Percentiles rank a stretch among this genome's conserved stretches.
Evolutionary conservation across 2,888 invertebrate species (phyloP).

Genomic region (Caenorhabditis doughertyi): DNA sequence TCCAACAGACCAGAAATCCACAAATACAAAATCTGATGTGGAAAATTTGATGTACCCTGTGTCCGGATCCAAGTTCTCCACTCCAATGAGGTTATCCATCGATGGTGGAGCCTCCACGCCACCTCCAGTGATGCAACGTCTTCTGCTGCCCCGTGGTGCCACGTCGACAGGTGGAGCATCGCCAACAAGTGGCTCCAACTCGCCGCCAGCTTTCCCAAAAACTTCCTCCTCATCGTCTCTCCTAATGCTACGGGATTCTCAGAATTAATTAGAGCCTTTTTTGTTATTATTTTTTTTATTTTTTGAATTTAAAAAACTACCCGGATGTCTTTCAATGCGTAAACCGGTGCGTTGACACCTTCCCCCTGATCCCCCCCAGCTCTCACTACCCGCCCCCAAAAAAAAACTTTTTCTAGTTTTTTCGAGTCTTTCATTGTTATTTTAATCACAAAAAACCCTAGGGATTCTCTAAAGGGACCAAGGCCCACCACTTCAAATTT

Average conservation of each 20-base stretch:
- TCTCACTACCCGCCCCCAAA: conserved; percentile 30
- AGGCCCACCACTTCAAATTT: conserved; percentile 1
- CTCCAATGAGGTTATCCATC: conserved; percentile 60
- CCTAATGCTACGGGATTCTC: conserved; percentile 62
- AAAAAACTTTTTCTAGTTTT: conserved; percentile 17
- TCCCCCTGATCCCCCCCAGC: conserved; percentile 8
- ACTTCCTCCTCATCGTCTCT: conserved; percentile 54
- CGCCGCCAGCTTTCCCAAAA: conserved; percentile 54
- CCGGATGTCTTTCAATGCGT: conserved; percentile 62
- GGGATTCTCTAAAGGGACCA: not conserved
- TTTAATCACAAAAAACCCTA: not conserved
- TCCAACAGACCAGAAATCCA: conserved; percentile 47
- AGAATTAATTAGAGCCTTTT: conserved; percentile 12
- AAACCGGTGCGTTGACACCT: conserved; percentile 57
- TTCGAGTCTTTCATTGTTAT: conserved; percentile 28
- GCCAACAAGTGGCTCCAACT: conserved; percentile 53
- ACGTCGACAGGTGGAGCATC: conserved; percentile 45
- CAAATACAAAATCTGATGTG: conserved; percentile 52
- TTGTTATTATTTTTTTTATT: conserved; percentile 1
- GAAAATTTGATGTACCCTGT: conserved; percentile 37
- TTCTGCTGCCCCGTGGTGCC: conserved; percentile 34
- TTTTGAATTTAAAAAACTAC: conserved; percentile 27
- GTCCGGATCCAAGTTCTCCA: conserved; percentile 43
- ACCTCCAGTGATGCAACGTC: conserved; percentile 28
- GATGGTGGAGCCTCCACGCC: conserved; percentile 38